A percentile compares a stretch with the other conserved stretches of the same genome.
Conservation (phyloP, 2,888 invertebrate species). For the Eurois occulta region DNA sequence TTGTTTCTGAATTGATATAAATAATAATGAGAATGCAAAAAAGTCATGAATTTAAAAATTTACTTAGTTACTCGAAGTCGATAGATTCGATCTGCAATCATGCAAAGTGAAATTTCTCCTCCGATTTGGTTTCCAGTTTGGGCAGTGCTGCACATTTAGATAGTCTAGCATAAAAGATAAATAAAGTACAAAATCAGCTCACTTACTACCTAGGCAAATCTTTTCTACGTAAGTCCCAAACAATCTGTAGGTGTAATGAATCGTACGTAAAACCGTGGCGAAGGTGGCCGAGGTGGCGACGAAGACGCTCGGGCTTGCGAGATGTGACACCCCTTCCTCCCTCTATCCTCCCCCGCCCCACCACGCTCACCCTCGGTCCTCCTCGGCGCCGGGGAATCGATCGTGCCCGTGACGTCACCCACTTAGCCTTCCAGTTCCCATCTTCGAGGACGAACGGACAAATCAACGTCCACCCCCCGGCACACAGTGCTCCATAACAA, state of each 20-base stretch:
- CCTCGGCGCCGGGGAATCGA: slow-evolving; percentile 76
- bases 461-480: slow-evolving; percentile 57
- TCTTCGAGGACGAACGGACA: slow-evolving; percentile 70
- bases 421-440: slow-evolving; percentile 81
- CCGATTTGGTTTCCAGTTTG: not conserved
- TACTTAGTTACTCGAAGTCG: not conserved
- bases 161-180: not conserved
- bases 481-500: slow-evolving; percentile 49
- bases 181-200: not conserved
- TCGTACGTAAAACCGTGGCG: slow-evolving; percentile 68
- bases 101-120: not conserved
- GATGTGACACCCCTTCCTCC: slow-evolving; percentile 66
- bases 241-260: slow-evolving; percentile 75
- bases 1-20: slow-evolving; percentile 28
- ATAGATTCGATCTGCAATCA: not conserved
- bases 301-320: slow-evolving; percentile 68
- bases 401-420: slow-evolving; percentile 87
- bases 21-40: not conserved
- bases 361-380: slow-evolving; percentile 45
- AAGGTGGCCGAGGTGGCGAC: slow-evolving; percentile 64
- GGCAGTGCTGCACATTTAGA: not conserved
- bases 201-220: not conserved
- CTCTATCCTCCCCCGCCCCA: slow-evolving; percentile 47
- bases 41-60: not conserved
- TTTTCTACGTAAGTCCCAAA: slow-evolving; percentile 61